Base-by-base conservation (phyloP, 2,888 invertebrate genomes). In the Polietes domitor region DNA sequence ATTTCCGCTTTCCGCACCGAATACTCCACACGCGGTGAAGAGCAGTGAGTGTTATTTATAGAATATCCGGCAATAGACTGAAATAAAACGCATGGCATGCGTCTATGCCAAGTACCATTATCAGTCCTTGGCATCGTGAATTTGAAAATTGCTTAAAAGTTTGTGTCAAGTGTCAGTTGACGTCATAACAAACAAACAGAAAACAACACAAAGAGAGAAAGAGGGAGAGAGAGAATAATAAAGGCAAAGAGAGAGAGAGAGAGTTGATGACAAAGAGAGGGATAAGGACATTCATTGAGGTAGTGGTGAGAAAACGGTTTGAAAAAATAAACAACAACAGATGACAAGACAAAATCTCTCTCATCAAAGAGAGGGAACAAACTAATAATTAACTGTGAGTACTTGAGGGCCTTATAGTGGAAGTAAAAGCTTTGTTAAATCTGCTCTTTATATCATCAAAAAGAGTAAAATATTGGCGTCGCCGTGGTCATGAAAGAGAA, bases 91-190 rank as follows among this genome's bases (percentile, higher is more conserved):
- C 58, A 65, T 73, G 50, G 37, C 53, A 65, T 28, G n/a, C 43
- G 53, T 78, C 55, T 55, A 72, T 53, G 65, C 63, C 65, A 79
- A 55, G 65, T 68, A 58, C 32, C 43, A 70, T 70, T 63, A 75
- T 75, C 47, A 80, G 50, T 50, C 75, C 75, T 80, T 80, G 80
- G 58, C 80, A 75, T 70, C 74, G 68, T 41, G 28, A 61, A 74
- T 61, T 63, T 43, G 61, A 61, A 73, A 72, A 28, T 58, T 72
- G 37, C 58, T 73, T 68, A 58, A 58, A 77, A 77, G 70, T 61
- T 77, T 28, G 26, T 70, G 77, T 77, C 68, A 70, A 82, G 73
- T 75, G 24, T 63, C 41, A 70, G 77, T 71, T 82, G 82, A 82
- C 78, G 82, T 82, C 78, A 82, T 70, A 58, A 32, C 47, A 71